Evolutionary conservation across 1,140 invertebrate genomes (phyloP).

Genomic region (Euura saliciscinereae): DNA sequence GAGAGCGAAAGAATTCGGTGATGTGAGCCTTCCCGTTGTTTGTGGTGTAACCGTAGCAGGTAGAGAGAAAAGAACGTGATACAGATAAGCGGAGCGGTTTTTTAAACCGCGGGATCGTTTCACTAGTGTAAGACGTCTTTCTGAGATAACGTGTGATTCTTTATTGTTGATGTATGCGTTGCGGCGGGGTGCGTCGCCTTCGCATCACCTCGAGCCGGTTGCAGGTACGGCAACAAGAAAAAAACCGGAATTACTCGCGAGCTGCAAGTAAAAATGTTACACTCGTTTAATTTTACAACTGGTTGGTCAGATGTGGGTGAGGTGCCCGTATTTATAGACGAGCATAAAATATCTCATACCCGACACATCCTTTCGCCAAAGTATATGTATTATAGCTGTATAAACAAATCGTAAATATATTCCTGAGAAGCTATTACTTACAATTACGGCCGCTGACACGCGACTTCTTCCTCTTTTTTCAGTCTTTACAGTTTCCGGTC

Average conservation of each 20-base stretch:
- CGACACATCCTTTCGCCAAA: constrained; percentile 4
- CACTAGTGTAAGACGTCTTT: not conserved
- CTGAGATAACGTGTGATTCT: not conserved
- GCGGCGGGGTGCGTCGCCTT: not conserved
- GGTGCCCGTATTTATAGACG: constrained; percentile 19
- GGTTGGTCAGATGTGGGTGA: not conserved
- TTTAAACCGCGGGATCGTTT: too few species aligned
- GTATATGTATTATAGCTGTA: not conserved
- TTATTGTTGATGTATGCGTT: not conserved
- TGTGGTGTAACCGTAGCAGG: too few species aligned
- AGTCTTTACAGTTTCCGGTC: too few species aligned
- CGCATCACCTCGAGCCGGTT: not conserved
- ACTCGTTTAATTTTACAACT: constrained; percentile 11
- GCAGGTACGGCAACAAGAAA: not conserved
- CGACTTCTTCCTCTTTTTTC: not conserved
- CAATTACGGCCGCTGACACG: not conserved
- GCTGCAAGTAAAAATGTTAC: not conserved
- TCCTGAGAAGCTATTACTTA: not conserved
- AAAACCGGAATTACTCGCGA: not conserved
- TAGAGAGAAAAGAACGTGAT: too few species aligned
- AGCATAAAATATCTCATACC: constrained; percentile 20
- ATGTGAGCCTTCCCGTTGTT: too few species aligned
- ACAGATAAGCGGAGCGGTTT: too few species aligned
- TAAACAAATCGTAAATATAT: constrained; percentile 21
- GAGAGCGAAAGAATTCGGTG: too few species aligned